Percentiles rank a stretch among this genome's conserved stretches.
Conservation (phyloP, 2,113 vertebrate species). For the Mesembrinibis cayennensis region DNA sequence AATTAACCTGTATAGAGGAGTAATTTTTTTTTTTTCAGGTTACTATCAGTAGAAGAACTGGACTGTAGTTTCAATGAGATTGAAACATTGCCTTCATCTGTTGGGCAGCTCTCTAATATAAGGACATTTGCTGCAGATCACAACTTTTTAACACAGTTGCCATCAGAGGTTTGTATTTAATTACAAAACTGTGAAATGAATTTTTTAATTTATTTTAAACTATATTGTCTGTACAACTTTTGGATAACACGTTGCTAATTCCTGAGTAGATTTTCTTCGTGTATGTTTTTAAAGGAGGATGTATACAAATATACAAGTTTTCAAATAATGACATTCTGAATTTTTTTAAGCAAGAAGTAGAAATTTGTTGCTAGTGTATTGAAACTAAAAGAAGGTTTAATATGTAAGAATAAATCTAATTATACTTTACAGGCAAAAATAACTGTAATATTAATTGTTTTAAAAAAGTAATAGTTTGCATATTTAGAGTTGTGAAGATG, state of each 20-base stretch:
- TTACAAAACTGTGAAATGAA: neutral
- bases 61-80: constrained; percentile 99
- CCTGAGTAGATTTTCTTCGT: neutral
- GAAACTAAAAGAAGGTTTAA: neutral
- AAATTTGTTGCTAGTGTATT: neutral
- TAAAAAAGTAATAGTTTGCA: neutral
- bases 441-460: neutral
- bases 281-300: neutral
- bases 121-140: constrained; percentile 97
- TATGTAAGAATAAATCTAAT: neutral
- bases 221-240: neutral
- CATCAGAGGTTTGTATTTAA: constrained; percentile 82
- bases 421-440: neutral
- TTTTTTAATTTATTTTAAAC: neutral
- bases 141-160: constrained; percentile 91
- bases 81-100: constrained; percentile 87
- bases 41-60: constrained; percentile 88
- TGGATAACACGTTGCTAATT: neutral
- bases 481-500: neutral
- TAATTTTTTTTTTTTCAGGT: constrained; percentile 62
- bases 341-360: neutral
- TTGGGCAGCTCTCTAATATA: constrained; percentile 88
- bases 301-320: neutral
- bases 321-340: neutral
- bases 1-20: neutral